Evolutionary conservation across 2,113 vertebrate genomes (phyloP).

Genomic region (Callospermophilus lateralis): DNA sequence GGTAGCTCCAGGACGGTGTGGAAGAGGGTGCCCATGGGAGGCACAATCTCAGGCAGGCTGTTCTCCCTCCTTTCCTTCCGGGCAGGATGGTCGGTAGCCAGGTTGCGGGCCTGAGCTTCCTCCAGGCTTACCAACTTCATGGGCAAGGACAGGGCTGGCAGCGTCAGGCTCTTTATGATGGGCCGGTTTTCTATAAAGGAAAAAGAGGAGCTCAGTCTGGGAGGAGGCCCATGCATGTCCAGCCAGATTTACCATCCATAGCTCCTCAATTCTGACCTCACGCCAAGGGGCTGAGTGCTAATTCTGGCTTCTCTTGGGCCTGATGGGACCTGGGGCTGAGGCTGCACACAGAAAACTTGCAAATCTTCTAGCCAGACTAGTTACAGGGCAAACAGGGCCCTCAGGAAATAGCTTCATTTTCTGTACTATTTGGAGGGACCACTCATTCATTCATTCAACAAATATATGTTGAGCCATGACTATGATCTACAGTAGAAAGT

Average conservation of each 20-base stretch:
- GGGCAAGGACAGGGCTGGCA: slow-evolving; percentile 91
- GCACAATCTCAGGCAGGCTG: slow-evolving; percentile 94
- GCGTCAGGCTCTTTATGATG: slow-evolving; percentile 92
- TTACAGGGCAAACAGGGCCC: neutral
- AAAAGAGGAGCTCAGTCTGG: slow-evolving; percentile 63
- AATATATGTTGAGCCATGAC: neutral
- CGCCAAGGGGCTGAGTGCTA: neutral
- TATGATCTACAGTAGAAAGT: neutral
- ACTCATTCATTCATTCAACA: neutral
- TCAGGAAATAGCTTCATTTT: neutral
- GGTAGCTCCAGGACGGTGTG: slow-evolving; percentile 97
- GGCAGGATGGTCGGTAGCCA: slow-evolving; percentile 94
- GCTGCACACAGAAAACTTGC: neutral
- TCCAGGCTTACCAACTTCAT: slow-evolving; percentile 99
- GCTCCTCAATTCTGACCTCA: neutral
- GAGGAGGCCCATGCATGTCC: accelerated
- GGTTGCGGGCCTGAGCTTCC: slow-evolving; percentile 95
- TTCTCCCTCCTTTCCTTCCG: slow-evolving; percentile 95
- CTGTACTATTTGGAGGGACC: neutral
- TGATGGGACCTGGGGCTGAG: neutral
- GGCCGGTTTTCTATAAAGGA: slow-evolving; percentile 87
- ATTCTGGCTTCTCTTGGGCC: neutral
- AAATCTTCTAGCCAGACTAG: neutral
- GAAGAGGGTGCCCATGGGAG: slow-evolving; percentile 92
- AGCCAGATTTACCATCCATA: neutral